Evolutionary conservation across 2,888 invertebrate species (phyloP), one percentile per base, ranked within the genome.

Genomic region (Xanthia togata): DNA sequence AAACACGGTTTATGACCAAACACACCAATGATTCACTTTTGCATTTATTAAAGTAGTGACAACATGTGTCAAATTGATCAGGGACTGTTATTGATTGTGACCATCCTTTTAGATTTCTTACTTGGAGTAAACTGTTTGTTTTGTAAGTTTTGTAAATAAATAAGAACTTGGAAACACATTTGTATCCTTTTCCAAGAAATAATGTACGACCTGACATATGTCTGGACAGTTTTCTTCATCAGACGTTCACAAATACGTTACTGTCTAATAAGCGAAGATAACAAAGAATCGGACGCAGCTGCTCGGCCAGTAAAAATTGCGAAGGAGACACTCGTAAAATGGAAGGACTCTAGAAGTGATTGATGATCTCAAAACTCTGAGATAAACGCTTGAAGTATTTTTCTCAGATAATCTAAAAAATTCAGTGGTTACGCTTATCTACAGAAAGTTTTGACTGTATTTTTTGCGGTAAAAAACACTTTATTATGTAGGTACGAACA

Each of bases 301-400:
- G 86, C 59, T 73, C 38, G 62, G 31, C 65, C 72, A 70, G 72
- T 81, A 81, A 85, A 85, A 85, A 85, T 74, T 76, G 67, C 74
- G 64, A 83, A 69, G 70, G 70, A 70, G 83, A 76, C 73, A 78
- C 81, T 83, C 81, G 63, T 76, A 78, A 85, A 83, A 67, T 76
- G 69, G 20, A 64, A 73, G 60, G 38, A 78, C 74, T 74, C 57
- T n/a, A 69, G 79, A 78, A 65, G 70, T 81, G 76, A 86, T 86
- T 86, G 81, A 81, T 83, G 82, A 83, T 83, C 83, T 79, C 12
- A 73, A 71, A 83, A 76, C 80, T 83, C 50, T 47, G 72, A 75
- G 79, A 82, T 83, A 82, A 81, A 73, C 50, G 83, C 55, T 79
- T 47, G n/a, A 72, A 73, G 72, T 76, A 50, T 83, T 80, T 75